Conservation (phyloP, 1,140 invertebrate species). For the Tetramorium simillimum region DNA sequence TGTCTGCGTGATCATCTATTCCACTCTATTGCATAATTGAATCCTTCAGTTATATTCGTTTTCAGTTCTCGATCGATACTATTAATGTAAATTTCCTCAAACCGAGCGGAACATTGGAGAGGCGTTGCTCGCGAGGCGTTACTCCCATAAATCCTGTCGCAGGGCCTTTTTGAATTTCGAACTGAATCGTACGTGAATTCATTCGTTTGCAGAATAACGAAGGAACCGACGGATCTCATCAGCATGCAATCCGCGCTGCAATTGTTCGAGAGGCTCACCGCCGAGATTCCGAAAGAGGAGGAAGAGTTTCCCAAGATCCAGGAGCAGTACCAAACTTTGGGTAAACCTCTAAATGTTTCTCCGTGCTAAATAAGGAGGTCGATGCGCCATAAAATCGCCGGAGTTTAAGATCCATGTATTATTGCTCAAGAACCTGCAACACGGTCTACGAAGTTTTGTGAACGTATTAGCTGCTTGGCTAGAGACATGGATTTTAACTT, state of each 20-base stretch:
- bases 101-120: constrained; percentile 43
- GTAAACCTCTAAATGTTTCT: constrained; percentile 82
- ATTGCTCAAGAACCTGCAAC: not conserved
- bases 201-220: constrained; percentile 82
- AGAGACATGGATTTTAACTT: not conserved
- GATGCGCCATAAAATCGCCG: constrained; percentile 36
- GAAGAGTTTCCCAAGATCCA: constrained; percentile 89
- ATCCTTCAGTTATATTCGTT: constrained; percentile 63
- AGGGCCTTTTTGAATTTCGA: constrained; percentile 26
- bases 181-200: constrained; percentile 59
- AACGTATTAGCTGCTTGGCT: not conserved
- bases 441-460: not conserved
- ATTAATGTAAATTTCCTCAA: constrained; percentile 60
- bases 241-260: constrained; percentile 87
- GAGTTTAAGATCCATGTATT: constrained; percentile 34
- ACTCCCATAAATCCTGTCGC: constrained; percentile 38
- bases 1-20: constrained; percentile 6
- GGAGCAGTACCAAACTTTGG: constrained; percentile 90
- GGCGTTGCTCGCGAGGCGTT: constrained; percentile 38
- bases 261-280: constrained; percentile 88
- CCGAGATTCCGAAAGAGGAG: constrained; percentile 87
- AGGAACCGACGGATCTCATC: constrained; percentile 87
- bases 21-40: constrained; percentile 46
- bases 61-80: constrained; percentile 42
- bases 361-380: constrained; percentile 1